phyloP scores from a whole-genome alignment of 2,888 invertebrate species.

The Xanthia icteritia region DNA sequence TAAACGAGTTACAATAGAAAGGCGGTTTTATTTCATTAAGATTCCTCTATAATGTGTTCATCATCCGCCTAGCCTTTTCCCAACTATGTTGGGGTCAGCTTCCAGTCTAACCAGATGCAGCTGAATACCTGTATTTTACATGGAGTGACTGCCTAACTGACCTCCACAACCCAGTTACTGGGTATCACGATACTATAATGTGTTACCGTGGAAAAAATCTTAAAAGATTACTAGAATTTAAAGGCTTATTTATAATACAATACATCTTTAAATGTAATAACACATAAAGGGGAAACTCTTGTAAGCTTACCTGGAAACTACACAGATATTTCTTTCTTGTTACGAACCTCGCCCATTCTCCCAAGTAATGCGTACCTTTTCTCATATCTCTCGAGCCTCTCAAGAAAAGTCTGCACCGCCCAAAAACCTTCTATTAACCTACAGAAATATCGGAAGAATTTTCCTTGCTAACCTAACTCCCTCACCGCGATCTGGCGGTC shows the following conservation, averaged over 20 bases:
- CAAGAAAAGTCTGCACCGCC: slow-evolving; percentile 40
- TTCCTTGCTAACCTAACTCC: slow-evolving; percentile 53
- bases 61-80: no score
- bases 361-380: slow-evolving; percentile 51
- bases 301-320: slow-evolving; percentile 18
- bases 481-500: slow-evolving; percentile 59
- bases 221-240: slow-evolving; percentile 5
- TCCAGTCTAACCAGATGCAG: no score
- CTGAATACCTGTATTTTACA: no score
- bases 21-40: background rate
- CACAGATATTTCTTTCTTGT: slow-evolving; percentile 40
- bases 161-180: no score
- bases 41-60: background rate
- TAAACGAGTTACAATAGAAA: background rate
- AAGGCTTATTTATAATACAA: slow-evolving; percentile 4
- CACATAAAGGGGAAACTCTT: slow-evolving; percentile 11
- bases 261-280: slow-evolving; percentile 3
- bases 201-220: no score
- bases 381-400: slow-evolving; percentile 54
- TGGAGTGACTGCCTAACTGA: no score
- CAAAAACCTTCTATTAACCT: slow-evolving; percentile 63
- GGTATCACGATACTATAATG: no score
- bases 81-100: no score
- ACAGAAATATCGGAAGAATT: slow-evolving; percentile 66
- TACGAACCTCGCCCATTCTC: slow-evolving; percentile 38